Percentiles rank a stretch among this genome's conserved stretches.
Conservation (phyloP, 2,797 vertebrate genomes). For the Rhinella marina region DNA sequence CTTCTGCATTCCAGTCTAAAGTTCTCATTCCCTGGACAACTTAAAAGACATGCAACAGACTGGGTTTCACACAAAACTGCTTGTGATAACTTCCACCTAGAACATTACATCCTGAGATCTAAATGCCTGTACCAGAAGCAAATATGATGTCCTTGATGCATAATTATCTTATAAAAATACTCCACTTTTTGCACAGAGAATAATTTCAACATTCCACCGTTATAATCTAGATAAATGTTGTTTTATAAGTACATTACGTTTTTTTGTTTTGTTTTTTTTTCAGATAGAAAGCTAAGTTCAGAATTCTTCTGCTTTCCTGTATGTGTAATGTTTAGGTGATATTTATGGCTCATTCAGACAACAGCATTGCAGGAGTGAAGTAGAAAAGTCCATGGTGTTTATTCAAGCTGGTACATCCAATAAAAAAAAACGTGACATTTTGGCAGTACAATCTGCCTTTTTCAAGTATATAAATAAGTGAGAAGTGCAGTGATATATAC, state of each 20-base stretch:
- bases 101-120: slow-evolving; percentile 20
- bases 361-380: too few species aligned
- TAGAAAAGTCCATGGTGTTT: too few species aligned
- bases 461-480: too few species aligned
- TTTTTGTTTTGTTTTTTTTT: not conserved
- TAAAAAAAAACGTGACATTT: too few species aligned
- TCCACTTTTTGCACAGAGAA: not conserved
- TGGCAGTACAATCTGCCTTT: too few species aligned
- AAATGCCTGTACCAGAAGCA: slow-evolving; percentile 21
- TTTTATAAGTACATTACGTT: not conserved
- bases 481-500: too few species aligned
- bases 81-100: slow-evolving; percentile 29
- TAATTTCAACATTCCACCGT: not conserved
- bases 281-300: too few species aligned
- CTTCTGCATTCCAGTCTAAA: slow-evolving; percentile 41
- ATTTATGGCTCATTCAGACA: too few species aligned
- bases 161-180: not conserved
- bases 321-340: too few species aligned
- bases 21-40: slow-evolving; percentile 39
- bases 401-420: too few species aligned
- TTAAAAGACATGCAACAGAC: slow-evolving; percentile 43
- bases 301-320: too few species aligned
- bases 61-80: slow-evolving; percentile 35
- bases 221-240: not conserved
- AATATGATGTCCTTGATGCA: not conserved